A percentile compares a stretch with the other conserved stretches of the same genome.
Evolutionary conservation across 2,888 invertebrate genomes (phyloP).

Genomic region (Xanthorhoe spadicearia): DNA sequence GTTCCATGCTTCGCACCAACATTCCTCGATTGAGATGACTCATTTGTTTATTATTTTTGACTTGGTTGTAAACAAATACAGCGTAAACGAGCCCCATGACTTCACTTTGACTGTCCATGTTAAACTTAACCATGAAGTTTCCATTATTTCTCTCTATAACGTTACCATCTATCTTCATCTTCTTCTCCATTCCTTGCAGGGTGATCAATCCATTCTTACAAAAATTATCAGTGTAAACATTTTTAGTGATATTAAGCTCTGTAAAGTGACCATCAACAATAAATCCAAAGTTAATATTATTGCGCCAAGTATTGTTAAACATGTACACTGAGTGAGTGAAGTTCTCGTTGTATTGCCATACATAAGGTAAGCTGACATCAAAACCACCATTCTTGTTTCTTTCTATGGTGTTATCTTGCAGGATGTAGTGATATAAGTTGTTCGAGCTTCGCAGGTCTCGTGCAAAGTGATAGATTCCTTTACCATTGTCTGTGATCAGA

Average conservation of each 20-base stretch:
- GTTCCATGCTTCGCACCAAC: conserved; percentile 75
- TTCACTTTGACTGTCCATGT: conserved; percentile 96
- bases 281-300: conserved; percentile 93
- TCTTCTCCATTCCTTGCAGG: conserved; percentile 98
- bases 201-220: conserved; percentile 93
- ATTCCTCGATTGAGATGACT: conserved; percentile 64
- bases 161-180: conserved; percentile 93
- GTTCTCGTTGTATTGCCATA: conserved; percentile 97
- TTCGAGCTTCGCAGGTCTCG: conserved; percentile 97
- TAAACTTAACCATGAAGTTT: conserved; percentile 93
- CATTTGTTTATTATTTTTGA: conserved; percentile 88
- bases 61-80: conserved; percentile 90
- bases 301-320: conserved; percentile 93
- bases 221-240: conserved; percentile 92
- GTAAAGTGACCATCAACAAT: conserved; percentile 97
- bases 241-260: conserved; percentile 93
- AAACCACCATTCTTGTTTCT: conserved; percentile 95
- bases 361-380: conserved; percentile 95
- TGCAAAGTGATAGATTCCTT: conserved; percentile 94
- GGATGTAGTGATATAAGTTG: conserved; percentile 97
- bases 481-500: conserved; percentile 93
- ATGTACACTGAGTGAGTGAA: conserved; percentile 96
- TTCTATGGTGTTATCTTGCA: conserved; percentile 94
- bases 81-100: conserved; percentile 94
- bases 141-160: conserved; percentile 92